Conservation (phyloP, 2,797 vertebrate species). For the Muscicapa striata region DNA sequence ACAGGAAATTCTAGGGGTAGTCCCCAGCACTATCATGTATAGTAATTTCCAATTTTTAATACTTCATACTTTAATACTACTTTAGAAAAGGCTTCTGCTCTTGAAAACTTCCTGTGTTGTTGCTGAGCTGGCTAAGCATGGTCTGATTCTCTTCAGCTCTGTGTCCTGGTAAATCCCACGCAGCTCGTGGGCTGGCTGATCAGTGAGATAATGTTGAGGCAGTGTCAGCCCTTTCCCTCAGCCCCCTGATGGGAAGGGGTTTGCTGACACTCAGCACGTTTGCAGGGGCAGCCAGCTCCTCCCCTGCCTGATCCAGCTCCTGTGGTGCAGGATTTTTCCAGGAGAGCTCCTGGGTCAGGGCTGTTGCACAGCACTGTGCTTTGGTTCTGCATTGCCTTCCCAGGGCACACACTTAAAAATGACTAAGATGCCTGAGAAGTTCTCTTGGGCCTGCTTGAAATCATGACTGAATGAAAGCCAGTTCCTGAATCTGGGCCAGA, state of each 20-base stretch:
- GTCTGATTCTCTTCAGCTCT: neutral
- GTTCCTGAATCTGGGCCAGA: neutral
- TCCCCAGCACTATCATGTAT: neutral
- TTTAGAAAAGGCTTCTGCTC: neutral
- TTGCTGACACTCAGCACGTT: neutral
- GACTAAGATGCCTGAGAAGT: neutral
- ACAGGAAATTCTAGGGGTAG: neutral
- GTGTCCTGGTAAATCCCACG: constrained; percentile 1
- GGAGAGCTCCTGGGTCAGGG: neutral
- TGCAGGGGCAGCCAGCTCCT: neutral
- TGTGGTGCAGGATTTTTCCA: neutral
- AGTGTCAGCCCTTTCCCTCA: constrained; percentile 23
- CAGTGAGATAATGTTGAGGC: neutral
- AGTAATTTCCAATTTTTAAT: neutral
- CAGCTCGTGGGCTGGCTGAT: neutral
- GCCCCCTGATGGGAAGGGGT: neutral
- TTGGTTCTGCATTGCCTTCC: neutral
- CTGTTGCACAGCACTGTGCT: rapidly evolving
- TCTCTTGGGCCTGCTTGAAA: neutral
- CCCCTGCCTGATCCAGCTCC: neutral
- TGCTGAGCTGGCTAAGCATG: neutral
- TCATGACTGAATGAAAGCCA: constrained; percentile 27
- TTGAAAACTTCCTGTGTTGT: neutral
- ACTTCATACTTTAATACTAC: neutral
- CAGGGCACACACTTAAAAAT: neutral